These are phyloP conservation scores for Onychomys torridus DNA, from an alignment of 2,797 vertebrate species.

Conservation along the genomic window DNA sequence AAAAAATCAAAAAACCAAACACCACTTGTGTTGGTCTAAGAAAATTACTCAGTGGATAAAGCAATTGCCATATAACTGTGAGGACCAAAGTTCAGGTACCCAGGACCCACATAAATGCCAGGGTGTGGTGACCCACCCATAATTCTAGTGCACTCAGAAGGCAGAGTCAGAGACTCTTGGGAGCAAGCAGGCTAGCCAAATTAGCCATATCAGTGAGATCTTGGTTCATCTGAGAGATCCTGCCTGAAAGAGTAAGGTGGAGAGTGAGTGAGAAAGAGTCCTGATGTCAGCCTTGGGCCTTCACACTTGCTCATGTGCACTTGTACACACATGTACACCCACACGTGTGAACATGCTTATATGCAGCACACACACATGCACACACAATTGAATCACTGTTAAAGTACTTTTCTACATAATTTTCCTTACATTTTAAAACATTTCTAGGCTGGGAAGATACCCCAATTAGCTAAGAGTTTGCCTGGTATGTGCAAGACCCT, in stretches of 20 bases:
- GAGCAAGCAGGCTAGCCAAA: not conserved
- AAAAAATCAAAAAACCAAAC: not conserved
- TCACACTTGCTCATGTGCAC: not conserved
- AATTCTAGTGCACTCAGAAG: not conserved
- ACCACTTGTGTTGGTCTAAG: not conserved
- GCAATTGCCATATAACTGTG: not conserved
- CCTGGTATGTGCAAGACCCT: not conserved
- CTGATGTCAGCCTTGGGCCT: not conserved
- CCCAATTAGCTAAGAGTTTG: not conserved
- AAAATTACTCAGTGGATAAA: not conserved
- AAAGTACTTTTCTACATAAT: not conserved
- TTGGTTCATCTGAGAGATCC: not conserved
- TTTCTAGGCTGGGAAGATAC: not conserved
- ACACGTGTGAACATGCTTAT: not conserved
- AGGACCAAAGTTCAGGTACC: not conserved
- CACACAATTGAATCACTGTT: not conserved
- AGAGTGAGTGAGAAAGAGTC: not conserved
- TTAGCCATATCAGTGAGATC: not conserved
- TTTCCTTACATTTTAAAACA: constrained; percentile 39
- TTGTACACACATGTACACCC: not conserved
- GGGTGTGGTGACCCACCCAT: not conserved
- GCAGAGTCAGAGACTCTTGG: not conserved
- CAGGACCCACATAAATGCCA: not conserved
- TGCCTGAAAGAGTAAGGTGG: not conserved
- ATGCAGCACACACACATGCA: not conserved